phyloP scores from a whole-genome alignment of 1,140 invertebrate genomes.

The Lepidostoma basale region DNA sequence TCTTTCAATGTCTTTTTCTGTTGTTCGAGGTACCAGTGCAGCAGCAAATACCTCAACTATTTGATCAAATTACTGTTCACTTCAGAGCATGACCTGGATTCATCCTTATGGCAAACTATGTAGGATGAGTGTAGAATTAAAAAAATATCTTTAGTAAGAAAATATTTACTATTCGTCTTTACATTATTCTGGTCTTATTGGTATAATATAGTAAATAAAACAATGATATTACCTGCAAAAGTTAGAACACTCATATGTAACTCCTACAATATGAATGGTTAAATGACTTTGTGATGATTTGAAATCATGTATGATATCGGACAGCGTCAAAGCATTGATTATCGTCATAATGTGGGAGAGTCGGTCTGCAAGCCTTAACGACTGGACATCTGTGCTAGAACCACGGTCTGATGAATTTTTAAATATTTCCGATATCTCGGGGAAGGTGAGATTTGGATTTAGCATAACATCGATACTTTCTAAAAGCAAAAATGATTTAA shows the following conservation, averaged over 20 bases:
- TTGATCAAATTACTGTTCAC: no score
- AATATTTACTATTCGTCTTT: no score
- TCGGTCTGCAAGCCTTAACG: slow-evolving; percentile 10
- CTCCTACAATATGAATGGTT: slow-evolving; percentile 50
- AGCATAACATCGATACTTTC: slow-evolving; percentile 4
- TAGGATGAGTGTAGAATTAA: no score
- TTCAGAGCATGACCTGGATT: no score
- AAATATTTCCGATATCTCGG: slow-evolving; percentile 15
- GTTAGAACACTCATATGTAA: slow-evolving; percentile 43
- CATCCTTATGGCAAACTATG: no score
- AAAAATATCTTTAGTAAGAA: no score
- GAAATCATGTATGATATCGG: slow-evolving; percentile 35
- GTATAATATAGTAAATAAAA: no score
- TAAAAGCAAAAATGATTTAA: background rate
- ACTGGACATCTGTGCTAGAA: background rate
- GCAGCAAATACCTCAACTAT: no score
- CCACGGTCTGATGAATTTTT: background rate
- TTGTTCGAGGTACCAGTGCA: no score
- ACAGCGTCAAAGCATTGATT: slow-evolving; percentile 46
- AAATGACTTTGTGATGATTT: slow-evolving; percentile 37
- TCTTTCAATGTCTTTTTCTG: no score
- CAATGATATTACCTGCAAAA: slow-evolving; percentile 48
- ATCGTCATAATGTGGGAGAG: slow-evolving; percentile 46
- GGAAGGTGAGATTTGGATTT: background rate
- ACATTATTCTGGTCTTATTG: no score